phyloP scores from a whole-genome alignment of 2,113 vertebrate species.

The Lutjanus erythropterus region DNA sequence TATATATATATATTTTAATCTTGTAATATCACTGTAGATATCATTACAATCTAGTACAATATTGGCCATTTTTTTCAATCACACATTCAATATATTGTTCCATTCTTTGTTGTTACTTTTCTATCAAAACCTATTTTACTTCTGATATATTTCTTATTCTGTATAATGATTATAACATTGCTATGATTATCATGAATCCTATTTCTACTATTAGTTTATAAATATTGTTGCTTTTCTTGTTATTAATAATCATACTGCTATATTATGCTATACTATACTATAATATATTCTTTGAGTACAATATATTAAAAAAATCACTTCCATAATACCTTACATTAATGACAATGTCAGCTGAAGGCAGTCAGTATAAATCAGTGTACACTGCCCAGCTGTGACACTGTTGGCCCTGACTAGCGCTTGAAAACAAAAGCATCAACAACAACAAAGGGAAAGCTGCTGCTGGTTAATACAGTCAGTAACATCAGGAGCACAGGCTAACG shows the following conservation, averaged over 20 bases:
- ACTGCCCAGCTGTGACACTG: neutral
- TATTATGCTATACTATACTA: no score
- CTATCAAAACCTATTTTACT: neutral
- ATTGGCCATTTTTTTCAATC: no score
- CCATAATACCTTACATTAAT: neutral
- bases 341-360: conserved; percentile 26
- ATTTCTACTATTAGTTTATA: neutral
- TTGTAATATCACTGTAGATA: no score
- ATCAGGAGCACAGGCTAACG: conserved; percentile 62
- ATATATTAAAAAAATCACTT: neutral
- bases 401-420: conserved; percentile 3
- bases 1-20: no score
- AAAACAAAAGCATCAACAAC: conserved; percentile 65
- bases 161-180: neutral
- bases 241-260: neutral
- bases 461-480: conserved; percentile 49
- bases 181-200: rapidly evolving
- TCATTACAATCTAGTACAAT: no score
- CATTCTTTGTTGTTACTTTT: no score
- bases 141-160: neutral
- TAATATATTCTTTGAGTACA: neutral
- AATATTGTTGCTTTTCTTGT: neutral
- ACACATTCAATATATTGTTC: no score
- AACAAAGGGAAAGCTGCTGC: conserved; percentile 68
- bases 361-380: neutral